These are phyloP conservation scores for Phyllostomus discolor DNA, from an alignment of 2,113 vertebrate genomes.

Conservation along the genomic window DNA sequence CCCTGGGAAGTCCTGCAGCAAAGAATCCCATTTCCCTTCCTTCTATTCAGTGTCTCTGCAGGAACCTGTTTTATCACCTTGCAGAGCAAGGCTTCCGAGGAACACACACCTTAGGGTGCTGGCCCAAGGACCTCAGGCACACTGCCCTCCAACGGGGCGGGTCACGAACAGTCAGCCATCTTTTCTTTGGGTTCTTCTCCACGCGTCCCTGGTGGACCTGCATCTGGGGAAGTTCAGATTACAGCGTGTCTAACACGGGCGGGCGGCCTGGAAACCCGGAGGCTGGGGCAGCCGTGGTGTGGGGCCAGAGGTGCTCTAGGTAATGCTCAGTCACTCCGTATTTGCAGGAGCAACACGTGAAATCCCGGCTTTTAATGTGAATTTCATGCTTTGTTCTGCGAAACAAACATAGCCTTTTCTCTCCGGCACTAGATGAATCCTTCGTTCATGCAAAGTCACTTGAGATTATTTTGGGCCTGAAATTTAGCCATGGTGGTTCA, in stretches of 20 bases:
- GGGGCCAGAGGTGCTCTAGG: not conserved
- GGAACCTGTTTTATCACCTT: not conserved
- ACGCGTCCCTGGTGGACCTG: not conserved
- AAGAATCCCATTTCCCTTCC: not conserved
- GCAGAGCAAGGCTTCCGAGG: not conserved
- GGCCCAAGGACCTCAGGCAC: not conserved
- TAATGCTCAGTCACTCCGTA: not conserved
- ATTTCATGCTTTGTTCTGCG: not conserved
- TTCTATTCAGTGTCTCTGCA: not conserved
- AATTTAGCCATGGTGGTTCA: not conserved
- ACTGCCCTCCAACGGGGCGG: not conserved
- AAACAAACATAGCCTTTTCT: not conserved
- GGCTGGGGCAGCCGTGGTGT: accelerated
- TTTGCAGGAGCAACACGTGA: not conserved
- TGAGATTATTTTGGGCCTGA: not conserved
- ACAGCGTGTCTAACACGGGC: accelerated
- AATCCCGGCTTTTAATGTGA: not conserved
- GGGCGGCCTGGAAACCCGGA: not conserved
- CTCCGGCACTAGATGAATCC: not conserved
- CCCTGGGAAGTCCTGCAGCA: not conserved
- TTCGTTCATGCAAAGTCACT: not conserved
- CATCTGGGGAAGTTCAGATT: not conserved
- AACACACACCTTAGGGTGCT: not conserved
- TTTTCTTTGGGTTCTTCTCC: not conserved
- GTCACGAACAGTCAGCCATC: not conserved